A percentile compares a stretch with the other conserved stretches of the same genome.
These are phyloP conservation scores for Micromussa lordhowensis DNA, from an alignment of 92 coral and sea anemone species.

Conservation along the genomic window DNA sequence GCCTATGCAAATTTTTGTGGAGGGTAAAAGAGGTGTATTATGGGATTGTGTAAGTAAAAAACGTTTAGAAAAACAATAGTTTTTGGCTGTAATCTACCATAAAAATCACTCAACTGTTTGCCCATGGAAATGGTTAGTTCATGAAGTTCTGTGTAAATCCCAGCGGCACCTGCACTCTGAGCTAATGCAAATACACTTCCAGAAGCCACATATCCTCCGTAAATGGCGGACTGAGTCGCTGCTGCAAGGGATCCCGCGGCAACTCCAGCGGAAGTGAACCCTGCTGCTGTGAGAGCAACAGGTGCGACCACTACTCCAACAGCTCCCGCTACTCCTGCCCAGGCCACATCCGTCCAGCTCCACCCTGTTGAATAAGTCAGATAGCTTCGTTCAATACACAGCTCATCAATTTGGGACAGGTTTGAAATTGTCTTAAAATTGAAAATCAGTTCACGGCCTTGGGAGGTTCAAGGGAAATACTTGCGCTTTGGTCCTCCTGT, in stretches of 20 bases:
- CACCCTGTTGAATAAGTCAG: neutral
- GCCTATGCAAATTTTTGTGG: too few relatives aligned
- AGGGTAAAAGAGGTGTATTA: too few relatives aligned
- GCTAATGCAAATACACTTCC: conserved; percentile 4
- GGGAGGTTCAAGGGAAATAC: neutral
- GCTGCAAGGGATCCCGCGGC: neutral
- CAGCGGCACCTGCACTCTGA: conserved; percentile 19
- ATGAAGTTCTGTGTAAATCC: neutral
- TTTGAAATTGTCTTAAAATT: neutral
- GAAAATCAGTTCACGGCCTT: neutral
- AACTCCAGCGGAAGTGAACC: neutral
- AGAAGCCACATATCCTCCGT: conserved; percentile 14
- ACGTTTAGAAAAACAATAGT: too few relatives aligned
- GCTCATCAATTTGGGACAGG: neutral
- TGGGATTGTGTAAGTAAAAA: too few relatives aligned
- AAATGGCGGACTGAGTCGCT: neutral
- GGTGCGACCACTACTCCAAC: neutral
- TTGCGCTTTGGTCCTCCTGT: neutral
- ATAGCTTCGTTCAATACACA: neutral
- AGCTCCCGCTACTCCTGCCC: conserved; percentile 3
- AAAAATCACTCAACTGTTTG: too few relatives aligned
- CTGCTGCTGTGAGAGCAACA: neutral
- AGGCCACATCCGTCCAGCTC: conserved; percentile 9
- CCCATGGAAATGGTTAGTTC: too few relatives aligned
- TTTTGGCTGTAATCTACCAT: too few relatives aligned